A percentile compares a stretch with the other conserved stretches of the same genome.
These are phyloP conservation scores for Agriopis marginaria DNA, from an alignment of 2,888 invertebrate genomes.

Conservation along the genomic window DNA sequence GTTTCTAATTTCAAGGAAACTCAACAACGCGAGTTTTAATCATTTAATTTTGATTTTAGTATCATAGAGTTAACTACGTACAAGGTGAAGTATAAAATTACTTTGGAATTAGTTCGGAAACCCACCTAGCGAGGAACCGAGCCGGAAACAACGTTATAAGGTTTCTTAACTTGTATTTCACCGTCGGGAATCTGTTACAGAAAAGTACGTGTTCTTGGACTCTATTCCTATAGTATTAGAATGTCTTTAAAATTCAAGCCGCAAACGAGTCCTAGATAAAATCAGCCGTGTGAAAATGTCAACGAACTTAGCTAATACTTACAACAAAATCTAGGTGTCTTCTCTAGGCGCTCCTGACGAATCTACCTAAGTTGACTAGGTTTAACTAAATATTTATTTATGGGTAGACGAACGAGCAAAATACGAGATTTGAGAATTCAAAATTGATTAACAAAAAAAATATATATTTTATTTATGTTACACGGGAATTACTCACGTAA, in stretches of 20 bases:
- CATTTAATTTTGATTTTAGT: constrained; percentile 24
- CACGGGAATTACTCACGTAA: too few relatives aligned
- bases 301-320: constrained; percentile 15
- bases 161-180: constrained; percentile 61
- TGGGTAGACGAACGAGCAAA: not conserved
- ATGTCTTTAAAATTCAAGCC: not conserved
- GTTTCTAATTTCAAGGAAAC: constrained; percentile 42
- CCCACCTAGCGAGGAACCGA: constrained; percentile 54
- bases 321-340: constrained; percentile 4
- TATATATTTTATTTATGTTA: too few relatives aligned
- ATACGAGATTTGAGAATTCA: not conserved
- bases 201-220: constrained; percentile 14
- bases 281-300: constrained; percentile 13
- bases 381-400: not conserved
- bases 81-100: constrained; percentile 49
- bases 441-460: too few relatives aligned
- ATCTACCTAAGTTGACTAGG: constrained; percentile 1
- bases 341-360: not conserved
- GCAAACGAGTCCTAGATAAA: constrained; percentile 9
- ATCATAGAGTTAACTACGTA: constrained; percentile 36
- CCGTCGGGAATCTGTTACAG: constrained; percentile 18
- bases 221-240: constrained; percentile 3
- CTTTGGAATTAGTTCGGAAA: constrained; percentile 52
- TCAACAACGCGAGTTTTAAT: constrained; percentile 23
- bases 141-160: constrained; percentile 52